Evolutionary conservation across 2,113 vertebrate genomes (phyloP), one percentile per base, ranked within the genome.

Genomic region (Ptilonorhynchus violaceus): DNA sequence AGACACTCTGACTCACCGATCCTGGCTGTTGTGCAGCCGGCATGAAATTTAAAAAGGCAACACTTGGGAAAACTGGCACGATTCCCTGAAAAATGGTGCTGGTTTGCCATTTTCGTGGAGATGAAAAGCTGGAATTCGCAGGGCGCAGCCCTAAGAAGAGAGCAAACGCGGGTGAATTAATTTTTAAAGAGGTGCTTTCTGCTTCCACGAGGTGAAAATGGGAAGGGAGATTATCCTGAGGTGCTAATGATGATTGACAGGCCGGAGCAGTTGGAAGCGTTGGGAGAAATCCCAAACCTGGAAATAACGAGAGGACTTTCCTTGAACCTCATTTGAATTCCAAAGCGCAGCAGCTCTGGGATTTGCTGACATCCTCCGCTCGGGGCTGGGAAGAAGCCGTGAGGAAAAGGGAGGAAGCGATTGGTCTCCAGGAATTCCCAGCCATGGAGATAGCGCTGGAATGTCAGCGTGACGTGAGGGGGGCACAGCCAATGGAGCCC

Each of bases 381-480:
- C 46, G 31, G 56, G 53, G 41, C 87, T 72, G 90, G 16, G 50
- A 56, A 53, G 68, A 12, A 33, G 67, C 91, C 76, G 68, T 1
- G 42, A 62, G 1, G 41, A n/a, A 47, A 64, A 47, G 75, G 58
- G 28, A 35, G 2, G 16, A 69, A 28, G 31, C 22, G 92, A 96
- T 96, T 97, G 95, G 84, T 91, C 91, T 92, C 60, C 60, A 88
- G 73, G 73, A 78, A 37, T 88, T 89, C 73, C 86, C 44, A 91
- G 93, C 91, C 93, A 39, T 96, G 87, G 95, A 96, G 96, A 96
- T 84, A 96, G 85, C 3, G 80, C 81, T 88, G 13, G 74, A 15
- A 79, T 44, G 60, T 91, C 79, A 44, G 13, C 3, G 2, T 96
- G 95, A 96, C 76, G 89, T 70, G 46, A n/a, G n/a, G 58, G 35